Percentiles rank a stretch among this genome's conserved stretches.
Evolutionary conservation across 2,888 invertebrate species (phyloP).

Genomic region (Synanthedon myopaeformis): DNA sequence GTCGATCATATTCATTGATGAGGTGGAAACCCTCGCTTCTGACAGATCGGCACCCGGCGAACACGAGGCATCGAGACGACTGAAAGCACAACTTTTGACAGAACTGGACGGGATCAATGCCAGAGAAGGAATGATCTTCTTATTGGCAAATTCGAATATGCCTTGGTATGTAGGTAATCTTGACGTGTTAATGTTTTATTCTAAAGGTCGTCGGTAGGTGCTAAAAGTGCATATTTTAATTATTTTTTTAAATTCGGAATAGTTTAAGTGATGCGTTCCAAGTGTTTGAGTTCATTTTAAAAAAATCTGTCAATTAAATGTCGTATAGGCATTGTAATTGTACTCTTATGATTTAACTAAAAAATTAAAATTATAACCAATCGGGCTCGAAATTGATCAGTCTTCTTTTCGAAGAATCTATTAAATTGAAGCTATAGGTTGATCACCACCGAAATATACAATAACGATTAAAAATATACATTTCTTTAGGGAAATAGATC

Average conservation of each 20-base stretch:
- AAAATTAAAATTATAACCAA: too few species aligned
- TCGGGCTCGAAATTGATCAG: neutral
- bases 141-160: conserved; percentile 89
- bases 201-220: too few species aligned
- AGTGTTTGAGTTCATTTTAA: neutral
- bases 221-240: too few species aligned
- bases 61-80: conserved; percentile 87
- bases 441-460: neutral
- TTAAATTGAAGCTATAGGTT: neutral
- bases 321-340: too few species aligned
- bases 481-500: conserved; percentile 81
- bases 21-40: conserved; percentile 87
- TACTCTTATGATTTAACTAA: too few species aligned
- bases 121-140: conserved; percentile 75
- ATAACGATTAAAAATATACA: neutral
- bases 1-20: conserved; percentile 92
- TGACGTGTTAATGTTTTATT: too few species aligned
- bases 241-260: too few species aligned
- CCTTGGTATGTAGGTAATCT: conserved; percentile 76
- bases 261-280: neutral
- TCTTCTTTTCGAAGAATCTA: neutral
- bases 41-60: conserved; percentile 74
- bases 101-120: conserved; percentile 84
- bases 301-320: neutral
- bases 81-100: conserved; percentile 89